Evolutionary conservation across 2,888 invertebrate genomes (phyloP), one percentile per base, ranked within the genome.

Genomic region (Cartodere bifasciata): DNA sequence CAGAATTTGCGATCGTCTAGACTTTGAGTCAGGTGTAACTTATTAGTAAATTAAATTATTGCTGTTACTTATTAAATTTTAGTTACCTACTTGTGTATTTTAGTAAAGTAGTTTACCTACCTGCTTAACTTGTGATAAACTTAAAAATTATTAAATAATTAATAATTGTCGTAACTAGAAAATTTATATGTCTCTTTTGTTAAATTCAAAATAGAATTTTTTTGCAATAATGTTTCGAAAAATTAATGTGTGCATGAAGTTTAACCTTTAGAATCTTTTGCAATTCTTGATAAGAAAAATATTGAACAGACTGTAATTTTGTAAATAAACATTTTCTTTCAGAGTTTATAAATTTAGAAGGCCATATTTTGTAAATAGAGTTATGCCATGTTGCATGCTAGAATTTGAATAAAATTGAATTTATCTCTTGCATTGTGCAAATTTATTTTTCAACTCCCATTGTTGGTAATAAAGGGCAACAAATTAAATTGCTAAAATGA

Each of bases 61-160:
- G 42, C 42, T 41, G 42, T 46, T 48, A 47, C 45, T 48, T 48
- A 47, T 46, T 46, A 46, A 45, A 47, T 47, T 42, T 11, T 10
- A 20, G 29, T 34, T 34, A 17, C n/a, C 6, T 17, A 17, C 6
- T 37, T 42, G 40, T 38, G 42, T 43, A 46, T 43, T 42, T 17
- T 43, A 42, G 39, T 44, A 39, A 34, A 31, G 27, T 28, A 11
- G 24, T 6, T 9, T 23, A n/a, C n/a, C 15, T 51, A 55, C 53
- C 53, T 53, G 56, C 56, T 56, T 57, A 48, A 43, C 55, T 49
- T 57, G 56, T 57, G 56, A 56, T 55, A 57, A 42, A 46, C 34
- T 29, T 41, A 29, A 40, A 40, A 34, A n/a, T 20, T 27, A 31
- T 28, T 7, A 34, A 21, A 22, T 36, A 28, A 41, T 34, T 40